Evolutionary conservation across 2,113 vertebrate species (phyloP).

Genomic region (Rhea pennata): DNA sequence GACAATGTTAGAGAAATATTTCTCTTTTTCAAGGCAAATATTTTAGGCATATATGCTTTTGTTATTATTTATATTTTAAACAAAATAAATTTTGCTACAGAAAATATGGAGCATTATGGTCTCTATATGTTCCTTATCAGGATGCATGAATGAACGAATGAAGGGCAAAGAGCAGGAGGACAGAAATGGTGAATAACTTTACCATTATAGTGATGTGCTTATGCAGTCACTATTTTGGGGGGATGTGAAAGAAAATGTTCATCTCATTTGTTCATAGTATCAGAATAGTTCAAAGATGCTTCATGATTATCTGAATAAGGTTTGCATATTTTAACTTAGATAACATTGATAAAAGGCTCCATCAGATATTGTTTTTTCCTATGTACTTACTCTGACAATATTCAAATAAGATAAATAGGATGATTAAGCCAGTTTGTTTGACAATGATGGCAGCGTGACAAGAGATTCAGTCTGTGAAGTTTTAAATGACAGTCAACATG

Average conservation of each 20-base stretch:
- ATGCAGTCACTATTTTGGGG: background rate
- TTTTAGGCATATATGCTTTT: background rate
- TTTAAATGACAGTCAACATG: background rate
- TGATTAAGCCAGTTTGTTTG: background rate
- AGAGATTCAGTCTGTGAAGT: background rate
- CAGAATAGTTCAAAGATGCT: background rate
- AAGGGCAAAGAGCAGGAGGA: background rate
- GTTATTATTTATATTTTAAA: background rate
- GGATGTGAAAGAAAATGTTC: background rate
- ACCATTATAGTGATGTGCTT: background rate
- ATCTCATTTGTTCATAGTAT: background rate
- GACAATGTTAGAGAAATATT: background rate
- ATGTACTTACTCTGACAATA: background rate
- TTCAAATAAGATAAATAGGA: background rate
- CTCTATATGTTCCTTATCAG: background rate
- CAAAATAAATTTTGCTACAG: background rate
- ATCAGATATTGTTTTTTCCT: background rate
- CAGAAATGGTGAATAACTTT: rapidly evolving
- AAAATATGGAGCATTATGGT: background rate
- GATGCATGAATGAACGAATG: background rate
- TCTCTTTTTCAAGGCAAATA: background rate
- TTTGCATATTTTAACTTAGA: background rate
- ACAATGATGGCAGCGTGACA: background rate
- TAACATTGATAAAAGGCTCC: background rate
- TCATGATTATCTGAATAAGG: background rate